These are phyloP conservation scores for Leistus spinibarbis DNA, from an alignment of 2,888 invertebrate species.

Conservation along the genomic window DNA sequence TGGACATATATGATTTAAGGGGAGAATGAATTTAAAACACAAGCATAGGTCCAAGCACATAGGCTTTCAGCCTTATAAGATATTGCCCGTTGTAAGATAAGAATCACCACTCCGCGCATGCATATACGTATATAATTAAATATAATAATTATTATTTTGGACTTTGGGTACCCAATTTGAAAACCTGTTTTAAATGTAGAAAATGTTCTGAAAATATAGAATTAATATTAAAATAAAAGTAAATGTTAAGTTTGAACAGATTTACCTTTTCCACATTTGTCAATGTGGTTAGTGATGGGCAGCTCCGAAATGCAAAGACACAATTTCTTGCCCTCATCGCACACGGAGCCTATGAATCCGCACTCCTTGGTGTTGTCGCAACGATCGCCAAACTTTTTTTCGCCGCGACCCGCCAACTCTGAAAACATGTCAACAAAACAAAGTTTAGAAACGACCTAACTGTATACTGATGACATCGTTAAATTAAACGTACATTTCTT, in stretches of 20 bases:
- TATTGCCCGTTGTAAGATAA: too few relatives aligned
- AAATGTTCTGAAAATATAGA: too few relatives aligned
- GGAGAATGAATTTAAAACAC: too few relatives aligned
- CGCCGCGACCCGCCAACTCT: slow-evolving; percentile 64
- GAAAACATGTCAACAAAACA: slow-evolving; percentile 45
- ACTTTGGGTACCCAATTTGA: too few relatives aligned
- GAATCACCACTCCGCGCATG: too few relatives aligned
- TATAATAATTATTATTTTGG: too few relatives aligned
- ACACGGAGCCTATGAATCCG: slow-evolving; percentile 75
- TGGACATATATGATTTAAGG: too few relatives aligned
- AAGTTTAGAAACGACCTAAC: background rate
- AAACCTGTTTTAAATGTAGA: too few relatives aligned
- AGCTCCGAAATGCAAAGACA: slow-evolving; percentile 77
- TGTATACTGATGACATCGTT: background rate
- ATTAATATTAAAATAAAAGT: too few relatives aligned
- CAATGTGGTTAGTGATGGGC: slow-evolving; percentile 79
- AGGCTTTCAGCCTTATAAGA: too few relatives aligned
- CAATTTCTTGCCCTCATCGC: slow-evolving; percentile 70
- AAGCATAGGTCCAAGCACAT: too few relatives aligned
- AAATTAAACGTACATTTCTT: background rate
- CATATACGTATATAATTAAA: background rate
- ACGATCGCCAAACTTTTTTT: slow-evolving; percentile 76
- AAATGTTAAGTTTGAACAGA: too few relatives aligned
- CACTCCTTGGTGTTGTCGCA: slow-evolving; percentile 76
- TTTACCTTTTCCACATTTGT: slow-evolving; percentile 85